Evolutionary conservation across 2,888 invertebrate species (phyloP).

Genomic region (Flexamia atlantica): DNA sequence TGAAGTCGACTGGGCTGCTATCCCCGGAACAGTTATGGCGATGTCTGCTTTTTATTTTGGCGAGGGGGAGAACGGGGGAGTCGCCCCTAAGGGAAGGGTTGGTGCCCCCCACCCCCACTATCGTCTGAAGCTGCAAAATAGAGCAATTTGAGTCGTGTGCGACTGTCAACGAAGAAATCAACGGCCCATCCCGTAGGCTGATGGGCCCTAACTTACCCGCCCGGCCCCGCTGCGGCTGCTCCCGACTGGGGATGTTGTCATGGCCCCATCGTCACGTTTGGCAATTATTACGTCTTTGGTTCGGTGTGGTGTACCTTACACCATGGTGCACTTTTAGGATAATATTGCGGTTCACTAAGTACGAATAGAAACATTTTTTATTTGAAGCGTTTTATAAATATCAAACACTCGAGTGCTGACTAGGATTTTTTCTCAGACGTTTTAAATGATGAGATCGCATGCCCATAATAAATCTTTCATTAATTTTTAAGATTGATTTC

Average conservation of each 20-base stretch:
- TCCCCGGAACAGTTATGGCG: constrained; percentile 43
- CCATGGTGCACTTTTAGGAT: too few species aligned
- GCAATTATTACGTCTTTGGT: too few species aligned
- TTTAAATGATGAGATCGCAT: too few species aligned
- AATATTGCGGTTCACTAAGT: too few species aligned
- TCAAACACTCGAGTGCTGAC: too few species aligned
- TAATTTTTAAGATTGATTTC: too few species aligned
- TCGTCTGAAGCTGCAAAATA: constrained; percentile 58
- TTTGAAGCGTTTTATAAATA: too few species aligned
- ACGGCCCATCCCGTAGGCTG: constrained; percentile 14
- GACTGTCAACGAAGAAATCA: constrained; percentile 57
- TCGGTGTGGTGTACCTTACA: too few species aligned
- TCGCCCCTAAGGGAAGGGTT: constrained; percentile 72
- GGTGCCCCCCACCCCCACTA: constrained; percentile 58
- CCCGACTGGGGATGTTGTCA: background rate
- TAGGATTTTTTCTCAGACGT: too few species aligned
- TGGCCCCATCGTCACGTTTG: background rate
- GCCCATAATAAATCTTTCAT: too few species aligned
- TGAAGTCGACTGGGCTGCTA: constrained; percentile 32
- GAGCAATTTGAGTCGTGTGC: constrained; percentile 59
- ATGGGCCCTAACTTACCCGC: constrained; percentile 32
- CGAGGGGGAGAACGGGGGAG: constrained; percentile 45
- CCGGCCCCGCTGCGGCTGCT: background rate
- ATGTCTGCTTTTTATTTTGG: constrained; percentile 58
- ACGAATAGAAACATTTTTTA: too few species aligned